Evolutionary conservation across 2,113 vertebrate genomes (phyloP).

Genomic region (Tyto alba): DNA sequence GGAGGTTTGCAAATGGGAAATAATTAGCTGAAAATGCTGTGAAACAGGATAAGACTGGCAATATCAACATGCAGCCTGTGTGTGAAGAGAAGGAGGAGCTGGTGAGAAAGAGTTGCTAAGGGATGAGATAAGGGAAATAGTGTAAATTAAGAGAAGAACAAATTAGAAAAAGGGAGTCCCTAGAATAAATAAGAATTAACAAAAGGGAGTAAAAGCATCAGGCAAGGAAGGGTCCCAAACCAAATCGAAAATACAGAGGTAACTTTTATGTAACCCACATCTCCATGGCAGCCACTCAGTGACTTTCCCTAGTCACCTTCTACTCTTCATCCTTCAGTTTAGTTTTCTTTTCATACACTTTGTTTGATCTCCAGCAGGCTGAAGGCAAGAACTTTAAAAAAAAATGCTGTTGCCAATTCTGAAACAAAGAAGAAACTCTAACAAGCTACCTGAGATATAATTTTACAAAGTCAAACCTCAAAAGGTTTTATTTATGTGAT

Average conservation of each 20-base stretch:
- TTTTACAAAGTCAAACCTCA: slow-evolving; percentile 56
- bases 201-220: neutral
- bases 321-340: neutral
- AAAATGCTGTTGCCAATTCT: neutral
- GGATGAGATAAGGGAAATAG: neutral
- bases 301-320: neutral
- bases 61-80: neutral
- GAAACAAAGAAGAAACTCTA: slow-evolving; percentile 32
- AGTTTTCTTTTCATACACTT: neutral
- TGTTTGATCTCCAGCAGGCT: slow-evolving; percentile 18
- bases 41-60: neutral
- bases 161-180: neutral
- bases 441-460: slow-evolving; percentile 11
- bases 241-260: neutral
- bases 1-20: neutral
- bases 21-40: neutral
- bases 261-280: neutral
- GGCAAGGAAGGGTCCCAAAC: neutral
- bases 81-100: neutral
- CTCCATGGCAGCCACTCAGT: neutral
- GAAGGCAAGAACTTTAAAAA: slow-evolving; percentile 10
- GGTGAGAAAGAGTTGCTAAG: neutral
- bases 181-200: no score
- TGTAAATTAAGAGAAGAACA: neutral
- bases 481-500: slow-evolving; percentile 36